Percentiles rank a stretch among this genome's conserved stretches.
Evolutionary conservation across 2,113 vertebrate species (phyloP).

Genomic region (Spermophilus dauricus): DNA sequence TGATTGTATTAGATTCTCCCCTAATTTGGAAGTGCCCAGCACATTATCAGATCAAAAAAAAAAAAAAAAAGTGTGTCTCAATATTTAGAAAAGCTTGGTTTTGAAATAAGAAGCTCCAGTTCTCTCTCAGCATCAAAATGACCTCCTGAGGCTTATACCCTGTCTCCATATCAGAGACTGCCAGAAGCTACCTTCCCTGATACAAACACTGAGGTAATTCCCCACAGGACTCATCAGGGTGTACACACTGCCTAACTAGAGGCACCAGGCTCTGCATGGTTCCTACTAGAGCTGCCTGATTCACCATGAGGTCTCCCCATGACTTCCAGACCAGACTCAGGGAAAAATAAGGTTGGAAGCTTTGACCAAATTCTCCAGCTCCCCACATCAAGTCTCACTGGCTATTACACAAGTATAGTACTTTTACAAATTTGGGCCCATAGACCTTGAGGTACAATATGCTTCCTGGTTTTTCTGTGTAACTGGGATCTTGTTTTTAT

Average conservation of each 20-base stretch:
- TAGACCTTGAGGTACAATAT: not conserved
- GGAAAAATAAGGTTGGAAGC: not conserved
- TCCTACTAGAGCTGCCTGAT: not conserved
- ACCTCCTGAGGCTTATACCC: not conserved
- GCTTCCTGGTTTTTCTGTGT: not conserved
- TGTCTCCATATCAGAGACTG: not conserved
- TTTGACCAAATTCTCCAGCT: not conserved
- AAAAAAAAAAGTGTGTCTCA: not conserved
- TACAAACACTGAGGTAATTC: not conserved
- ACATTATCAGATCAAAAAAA: constrained; percentile 39
- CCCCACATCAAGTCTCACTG: not conserved
- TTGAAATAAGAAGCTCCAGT: not conserved
- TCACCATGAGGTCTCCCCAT: not conserved
- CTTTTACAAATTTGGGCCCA: not conserved
- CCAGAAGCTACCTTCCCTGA: not conserved
- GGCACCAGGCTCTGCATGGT: not conserved
- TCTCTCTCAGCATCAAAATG: constrained; percentile 20
- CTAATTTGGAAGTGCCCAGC: not conserved
- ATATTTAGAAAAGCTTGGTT: constrained; percentile 39
- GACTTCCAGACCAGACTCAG: not conserved
- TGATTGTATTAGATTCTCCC: constrained; percentile 21
- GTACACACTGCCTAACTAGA: not conserved
- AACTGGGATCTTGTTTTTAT: not conserved
- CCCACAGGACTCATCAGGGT: not conserved
- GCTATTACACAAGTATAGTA: not conserved